Percentiles rank a stretch among this genome's conserved stretches.
These are phyloP conservation scores for Pyrocephalus nanus DNA, from an alignment of 2,797 vertebrate genomes.

Conservation along the genomic window DNA sequence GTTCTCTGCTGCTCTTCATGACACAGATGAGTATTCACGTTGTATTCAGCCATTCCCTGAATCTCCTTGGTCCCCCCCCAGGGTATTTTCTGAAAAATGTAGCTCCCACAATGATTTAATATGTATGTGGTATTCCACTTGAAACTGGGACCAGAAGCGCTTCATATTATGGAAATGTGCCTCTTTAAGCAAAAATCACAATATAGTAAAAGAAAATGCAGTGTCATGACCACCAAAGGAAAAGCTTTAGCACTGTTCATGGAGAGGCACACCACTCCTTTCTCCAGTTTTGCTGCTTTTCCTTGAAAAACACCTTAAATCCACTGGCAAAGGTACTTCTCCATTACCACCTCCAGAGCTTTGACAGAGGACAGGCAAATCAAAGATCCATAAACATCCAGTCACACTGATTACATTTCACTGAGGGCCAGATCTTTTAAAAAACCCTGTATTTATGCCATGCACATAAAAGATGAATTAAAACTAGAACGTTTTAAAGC, in stretches of 20 bases:
- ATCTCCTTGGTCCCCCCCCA: background rate
- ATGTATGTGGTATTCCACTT: background rate
- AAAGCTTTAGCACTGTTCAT: background rate
- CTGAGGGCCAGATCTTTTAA: background rate
- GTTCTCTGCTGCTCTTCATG: background rate
- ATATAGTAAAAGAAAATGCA: background rate
- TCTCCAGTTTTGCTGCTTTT: background rate
- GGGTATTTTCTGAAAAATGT: background rate
- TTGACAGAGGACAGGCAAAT: background rate
- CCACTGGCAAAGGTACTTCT: rapidly evolving
- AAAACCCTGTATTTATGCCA: background rate
- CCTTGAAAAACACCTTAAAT: background rate
- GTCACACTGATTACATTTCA: background rate
- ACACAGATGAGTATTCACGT: background rate
- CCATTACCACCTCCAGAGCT: background rate
- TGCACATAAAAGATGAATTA: background rate
- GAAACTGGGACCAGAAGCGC: background rate
- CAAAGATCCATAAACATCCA: background rate
- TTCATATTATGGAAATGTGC: background rate
- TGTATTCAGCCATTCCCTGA: background rate
- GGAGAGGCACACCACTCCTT: background rate
- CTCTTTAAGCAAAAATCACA: background rate
- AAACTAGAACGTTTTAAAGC: background rate
- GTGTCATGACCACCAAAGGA: background rate
- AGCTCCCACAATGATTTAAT: background rate